Evolutionary conservation across 2,888 invertebrate species (phyloP).

Genomic region (Aleiodes alternator): DNA sequence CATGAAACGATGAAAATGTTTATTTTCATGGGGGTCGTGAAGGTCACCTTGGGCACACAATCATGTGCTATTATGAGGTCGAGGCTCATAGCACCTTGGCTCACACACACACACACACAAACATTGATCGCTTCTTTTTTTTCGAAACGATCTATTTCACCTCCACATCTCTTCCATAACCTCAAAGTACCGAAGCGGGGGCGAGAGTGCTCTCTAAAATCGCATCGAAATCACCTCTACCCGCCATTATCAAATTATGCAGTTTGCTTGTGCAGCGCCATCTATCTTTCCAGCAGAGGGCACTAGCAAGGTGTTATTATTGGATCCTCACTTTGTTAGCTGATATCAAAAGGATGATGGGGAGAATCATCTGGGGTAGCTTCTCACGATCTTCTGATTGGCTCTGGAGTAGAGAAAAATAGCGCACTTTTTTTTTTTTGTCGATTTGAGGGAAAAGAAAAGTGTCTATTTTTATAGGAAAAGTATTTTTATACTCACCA

Average conservation of each 20-base stretch:
- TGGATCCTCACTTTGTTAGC: slow-evolving; percentile 75
- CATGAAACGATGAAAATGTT: neutral
- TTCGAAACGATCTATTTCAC: slow-evolving; percentile 61
- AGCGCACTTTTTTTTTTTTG: too few species aligned
- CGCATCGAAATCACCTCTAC: slow-evolving; percentile 37
- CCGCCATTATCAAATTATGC: slow-evolving; percentile 74
- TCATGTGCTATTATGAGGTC: slow-evolving; percentile 62
- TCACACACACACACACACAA: neutral
- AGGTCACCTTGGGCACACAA: slow-evolving; percentile 62
- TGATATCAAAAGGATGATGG: neutral
- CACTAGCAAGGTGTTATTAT: slow-evolving; percentile 74
- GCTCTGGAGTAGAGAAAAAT: too few species aligned
- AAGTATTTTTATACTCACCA: too few species aligned
- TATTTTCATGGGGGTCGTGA: slow-evolving; percentile 15
- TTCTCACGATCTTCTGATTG: slow-evolving; percentile 63
- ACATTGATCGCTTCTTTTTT: neutral
- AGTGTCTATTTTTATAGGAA: too few species aligned
- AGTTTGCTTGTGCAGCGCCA: slow-evolving; percentile 69
- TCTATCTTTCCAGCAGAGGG: slow-evolving; percentile 66
- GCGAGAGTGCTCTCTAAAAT: neutral
- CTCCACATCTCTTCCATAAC: slow-evolving; percentile 47
- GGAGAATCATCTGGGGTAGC: slow-evolving; percentile 52
- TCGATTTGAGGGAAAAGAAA: too few species aligned
- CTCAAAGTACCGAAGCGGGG: neutral
- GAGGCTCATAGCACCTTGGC: slow-evolving; percentile 37